Percentiles rank a stretch among this genome's conserved stretches.
Evolutionary conservation across 2,113 vertebrate genomes (phyloP).

Genomic region (Empidonax alnorum): DNA sequence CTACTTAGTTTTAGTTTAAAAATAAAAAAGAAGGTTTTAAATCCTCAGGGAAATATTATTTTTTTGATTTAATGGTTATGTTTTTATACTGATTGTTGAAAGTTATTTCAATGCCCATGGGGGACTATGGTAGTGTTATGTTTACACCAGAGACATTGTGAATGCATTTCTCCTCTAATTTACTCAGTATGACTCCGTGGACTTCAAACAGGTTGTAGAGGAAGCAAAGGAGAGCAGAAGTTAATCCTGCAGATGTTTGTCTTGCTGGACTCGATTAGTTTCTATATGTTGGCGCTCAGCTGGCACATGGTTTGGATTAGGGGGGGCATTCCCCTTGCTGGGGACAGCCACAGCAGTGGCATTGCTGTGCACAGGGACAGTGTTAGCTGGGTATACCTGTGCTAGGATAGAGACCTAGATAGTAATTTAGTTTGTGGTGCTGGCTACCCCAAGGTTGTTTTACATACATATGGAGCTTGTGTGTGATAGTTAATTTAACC

Average conservation of each 20-base stretch:
- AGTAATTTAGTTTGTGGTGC: fast-evolving
- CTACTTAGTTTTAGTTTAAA: background rate
- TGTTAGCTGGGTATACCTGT: background rate
- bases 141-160: background rate
- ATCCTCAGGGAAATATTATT: background rate
- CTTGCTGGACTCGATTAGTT: background rate
- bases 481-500: conserved; percentile 26
- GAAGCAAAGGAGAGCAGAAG: background rate
- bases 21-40: background rate
- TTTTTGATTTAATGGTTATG: background rate
- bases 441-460: background rate
- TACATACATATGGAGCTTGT: background rate
- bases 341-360: background rate
- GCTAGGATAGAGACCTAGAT: background rate
- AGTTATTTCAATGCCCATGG: background rate
- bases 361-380: background rate
- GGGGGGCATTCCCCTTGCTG: background rate
- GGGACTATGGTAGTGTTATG: background rate
- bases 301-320: background rate
- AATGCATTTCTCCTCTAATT: background rate
- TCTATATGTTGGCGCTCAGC: background rate
- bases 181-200: fast-evolving
- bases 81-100: background rate
- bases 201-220: background rate
- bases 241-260: background rate